These are phyloP conservation scores for Philantomba maxwellii DNA, from an alignment of 2,113 vertebrate genomes.

Conservation along the genomic window DNA sequence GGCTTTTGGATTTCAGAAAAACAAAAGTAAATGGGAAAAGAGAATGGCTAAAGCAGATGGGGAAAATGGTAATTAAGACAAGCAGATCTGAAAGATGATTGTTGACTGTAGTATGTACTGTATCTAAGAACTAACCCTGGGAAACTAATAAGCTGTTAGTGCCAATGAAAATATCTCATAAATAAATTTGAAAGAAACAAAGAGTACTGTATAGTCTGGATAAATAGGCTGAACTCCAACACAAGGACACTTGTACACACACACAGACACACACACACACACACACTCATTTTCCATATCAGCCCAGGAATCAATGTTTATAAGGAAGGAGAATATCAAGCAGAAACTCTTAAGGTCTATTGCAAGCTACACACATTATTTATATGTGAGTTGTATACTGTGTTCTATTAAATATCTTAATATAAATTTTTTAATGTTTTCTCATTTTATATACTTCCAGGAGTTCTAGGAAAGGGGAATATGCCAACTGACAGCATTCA, in stretches of 20 bases:
- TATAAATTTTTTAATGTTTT: not conserved
- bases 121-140: not conserved
- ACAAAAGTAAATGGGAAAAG: not conserved
- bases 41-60: not conserved
- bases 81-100: not conserved
- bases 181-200: not conserved
- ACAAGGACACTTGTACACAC: not conserved
- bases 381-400: not conserved
- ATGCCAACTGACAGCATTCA: not conserved
- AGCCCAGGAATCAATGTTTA: not conserved
- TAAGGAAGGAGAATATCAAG: not conserved
- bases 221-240: not conserved
- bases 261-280: not conserved
- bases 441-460: not conserved
- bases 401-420: not conserved
- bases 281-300: not conserved
- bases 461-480: not conserved
- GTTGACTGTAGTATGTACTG: not conserved
- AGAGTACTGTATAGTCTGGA: not conserved
- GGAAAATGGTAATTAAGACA: not conserved
- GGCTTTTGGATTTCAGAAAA: not conserved
- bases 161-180: not conserved
- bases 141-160: not conserved
- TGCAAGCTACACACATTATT: not conserved
- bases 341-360: not conserved